Evolutionary conservation across 2,113 vertebrate species (phyloP).

Genomic region (Canis aureus): DNA sequence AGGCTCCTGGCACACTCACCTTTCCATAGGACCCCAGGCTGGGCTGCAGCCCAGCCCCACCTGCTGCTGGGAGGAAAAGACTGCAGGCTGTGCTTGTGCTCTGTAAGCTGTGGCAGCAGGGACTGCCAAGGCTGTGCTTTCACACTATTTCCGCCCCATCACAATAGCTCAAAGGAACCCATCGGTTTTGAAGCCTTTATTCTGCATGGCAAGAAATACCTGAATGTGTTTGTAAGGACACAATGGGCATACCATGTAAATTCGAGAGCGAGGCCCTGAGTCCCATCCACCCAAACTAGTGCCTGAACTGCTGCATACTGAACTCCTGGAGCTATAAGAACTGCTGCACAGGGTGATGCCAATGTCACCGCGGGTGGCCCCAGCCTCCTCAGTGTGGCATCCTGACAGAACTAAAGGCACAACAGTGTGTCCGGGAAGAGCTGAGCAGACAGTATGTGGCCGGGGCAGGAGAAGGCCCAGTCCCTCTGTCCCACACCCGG

Average conservation of each 20-base stretch:
- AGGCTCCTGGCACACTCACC: not conserved
- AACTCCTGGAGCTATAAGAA: not conserved
- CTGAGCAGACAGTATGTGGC: fast-evolving
- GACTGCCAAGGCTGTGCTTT: conserved; percentile 57
- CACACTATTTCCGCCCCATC: conserved; percentile 56
- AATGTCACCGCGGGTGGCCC: not conserved
- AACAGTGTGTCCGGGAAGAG: not conserved
- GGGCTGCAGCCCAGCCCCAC: not conserved
- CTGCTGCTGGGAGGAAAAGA: not conserved
- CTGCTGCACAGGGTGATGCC: too few relatives aligned
- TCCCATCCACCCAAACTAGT: not conserved
- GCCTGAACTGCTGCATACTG: fast-evolving
- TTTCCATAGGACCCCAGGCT: not conserved
- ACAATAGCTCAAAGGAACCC: conserved; percentile 40
- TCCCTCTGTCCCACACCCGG: not conserved
- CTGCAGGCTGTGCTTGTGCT: not conserved
- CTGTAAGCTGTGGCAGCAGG: not conserved
- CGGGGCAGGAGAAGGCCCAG: not conserved
- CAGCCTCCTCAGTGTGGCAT: not conserved
- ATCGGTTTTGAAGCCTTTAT: not conserved
- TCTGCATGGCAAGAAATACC: not conserved
- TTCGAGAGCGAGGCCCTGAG: not conserved
- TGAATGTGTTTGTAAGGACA: not conserved
- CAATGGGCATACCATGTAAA: not conserved
- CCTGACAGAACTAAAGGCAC: not conserved